These are phyloP conservation scores for Montifringilla adamsi DNA, from an alignment of 2,113 vertebrate species.

Conservation along the genomic window DNA sequence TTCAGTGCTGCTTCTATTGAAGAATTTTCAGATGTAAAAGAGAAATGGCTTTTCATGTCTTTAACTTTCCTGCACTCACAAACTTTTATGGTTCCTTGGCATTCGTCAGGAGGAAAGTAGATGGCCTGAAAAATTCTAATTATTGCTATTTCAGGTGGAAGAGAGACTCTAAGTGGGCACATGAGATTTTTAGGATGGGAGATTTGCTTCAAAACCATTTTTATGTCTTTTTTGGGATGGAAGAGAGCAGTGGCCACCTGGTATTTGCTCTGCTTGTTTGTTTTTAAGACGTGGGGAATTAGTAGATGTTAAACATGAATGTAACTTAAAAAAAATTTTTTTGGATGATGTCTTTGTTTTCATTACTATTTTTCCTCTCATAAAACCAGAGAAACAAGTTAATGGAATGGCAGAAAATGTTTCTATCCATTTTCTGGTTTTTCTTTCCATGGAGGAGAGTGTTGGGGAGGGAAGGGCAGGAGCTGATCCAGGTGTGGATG, in stretches of 20 bases:
- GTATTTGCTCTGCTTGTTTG: constrained; percentile 1
- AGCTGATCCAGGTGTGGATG: neutral
- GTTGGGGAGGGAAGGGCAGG: neutral
- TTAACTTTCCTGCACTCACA: neutral
- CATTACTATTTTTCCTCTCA: neutral
- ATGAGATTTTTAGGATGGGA: neutral
- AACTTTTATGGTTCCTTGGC: constrained; percentile 55
- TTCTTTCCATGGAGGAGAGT: neutral
- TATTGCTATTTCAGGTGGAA: constrained; percentile 64
- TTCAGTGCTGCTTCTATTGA: constrained; percentile 11
- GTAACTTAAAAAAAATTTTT: neutral
- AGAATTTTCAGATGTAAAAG: constrained; percentile 33
- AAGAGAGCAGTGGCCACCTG: neutral
- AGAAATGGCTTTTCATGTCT: constrained; percentile 3
- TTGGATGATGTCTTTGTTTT: neutral
- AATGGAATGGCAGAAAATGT: neutral
- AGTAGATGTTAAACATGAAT: neutral
- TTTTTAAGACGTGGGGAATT: neutral
- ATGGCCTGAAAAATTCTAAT: constrained; percentile 17
- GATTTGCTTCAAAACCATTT: constrained; percentile 24
- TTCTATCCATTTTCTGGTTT: neutral
- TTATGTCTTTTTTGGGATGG: neutral
- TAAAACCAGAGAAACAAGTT: neutral
- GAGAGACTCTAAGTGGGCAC: constrained; percentile 18
- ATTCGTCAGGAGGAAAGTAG: neutral